phyloP scores from a whole-genome alignment of 2,797 vertebrate species.

The Melanotaenia boesemani region DNA sequence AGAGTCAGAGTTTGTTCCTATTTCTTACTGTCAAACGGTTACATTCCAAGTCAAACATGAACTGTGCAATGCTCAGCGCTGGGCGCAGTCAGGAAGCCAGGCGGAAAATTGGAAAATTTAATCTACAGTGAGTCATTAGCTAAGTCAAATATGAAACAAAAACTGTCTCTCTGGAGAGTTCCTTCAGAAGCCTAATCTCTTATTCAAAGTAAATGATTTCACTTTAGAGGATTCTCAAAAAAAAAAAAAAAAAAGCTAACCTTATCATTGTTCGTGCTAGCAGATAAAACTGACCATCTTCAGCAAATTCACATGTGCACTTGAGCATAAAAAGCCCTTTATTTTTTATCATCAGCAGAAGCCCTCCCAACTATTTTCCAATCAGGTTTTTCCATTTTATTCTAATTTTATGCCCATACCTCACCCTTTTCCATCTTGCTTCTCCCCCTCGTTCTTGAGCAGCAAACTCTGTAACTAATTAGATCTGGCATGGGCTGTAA shows the following conservation, averaged over 20 bases:
- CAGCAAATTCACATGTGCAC: slow-evolving; percentile 62
- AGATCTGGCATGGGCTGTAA: slow-evolving; percentile 80
- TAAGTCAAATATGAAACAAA: slow-evolving; percentile 85
- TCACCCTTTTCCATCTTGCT: slow-evolving; percentile 54
- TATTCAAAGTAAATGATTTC: slow-evolving; percentile 77
- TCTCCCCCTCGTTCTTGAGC: slow-evolving; percentile 64
- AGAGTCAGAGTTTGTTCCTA: slow-evolving; percentile 41
- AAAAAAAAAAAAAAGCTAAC: slow-evolving; percentile 57
- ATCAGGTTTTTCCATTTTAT: slow-evolving; percentile 56
- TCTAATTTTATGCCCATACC: slow-evolving; percentile 54
- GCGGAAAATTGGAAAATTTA: slow-evolving; percentile 85
- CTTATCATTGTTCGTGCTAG: slow-evolving; percentile 67
- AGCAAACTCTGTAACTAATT: slow-evolving; percentile 81
- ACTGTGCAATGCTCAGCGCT: slow-evolving; percentile 47
- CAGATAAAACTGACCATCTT: slow-evolving; percentile 79
- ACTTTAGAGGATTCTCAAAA: slow-evolving; percentile 74
- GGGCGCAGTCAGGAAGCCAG: slow-evolving; percentile 71
- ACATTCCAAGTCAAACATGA: slow-evolving; percentile 73
- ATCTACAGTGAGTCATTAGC: slow-evolving; percentile 85
- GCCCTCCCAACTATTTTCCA: slow-evolving; percentile 50
- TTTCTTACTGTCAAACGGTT: slow-evolving; percentile 71
- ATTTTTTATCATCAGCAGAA: slow-evolving; percentile 55
- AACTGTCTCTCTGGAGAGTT: slow-evolving; percentile 76
- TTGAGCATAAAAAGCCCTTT: slow-evolving; percentile 51
- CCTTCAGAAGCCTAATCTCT: slow-evolving; percentile 75